phyloP scores from a whole-genome alignment of 2,113 vertebrate species.

The Semicossyphus pulcher region DNA sequence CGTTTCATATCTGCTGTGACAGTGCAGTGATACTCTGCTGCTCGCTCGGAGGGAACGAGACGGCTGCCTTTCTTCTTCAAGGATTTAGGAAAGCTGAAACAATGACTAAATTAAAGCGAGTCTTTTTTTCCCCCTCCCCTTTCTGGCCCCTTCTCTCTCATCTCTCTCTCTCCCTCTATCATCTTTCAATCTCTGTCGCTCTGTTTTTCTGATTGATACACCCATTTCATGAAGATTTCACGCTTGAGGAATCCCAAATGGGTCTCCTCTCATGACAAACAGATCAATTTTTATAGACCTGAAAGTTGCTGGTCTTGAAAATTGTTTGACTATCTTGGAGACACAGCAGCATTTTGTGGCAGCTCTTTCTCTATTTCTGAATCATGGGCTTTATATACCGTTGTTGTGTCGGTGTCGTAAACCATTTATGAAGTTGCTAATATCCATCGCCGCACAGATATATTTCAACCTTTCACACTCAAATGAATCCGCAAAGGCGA shows the following conservation, averaged over 20 bases:
- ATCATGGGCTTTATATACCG: slow-evolving; percentile 4
- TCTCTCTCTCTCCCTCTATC: slow-evolving; percentile 54
- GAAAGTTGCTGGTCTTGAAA: slow-evolving; percentile 87
- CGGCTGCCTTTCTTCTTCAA: slow-evolving; percentile 31
- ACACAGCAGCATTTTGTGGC: slow-evolving; percentile 51
- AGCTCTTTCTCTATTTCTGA: neutral
- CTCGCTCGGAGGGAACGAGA: neutral
- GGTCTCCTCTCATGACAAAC: slow-evolving; percentile 84
- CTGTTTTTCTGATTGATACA: slow-evolving; percentile 84
- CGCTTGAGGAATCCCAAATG: slow-evolving; percentile 81
- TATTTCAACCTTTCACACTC: slow-evolving; percentile 26
- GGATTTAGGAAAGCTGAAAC: slow-evolving; percentile 66
- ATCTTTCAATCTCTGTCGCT: slow-evolving; percentile 78
- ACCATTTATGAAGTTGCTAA: slow-evolving; percentile 51
- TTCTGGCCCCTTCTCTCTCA: slow-evolving; percentile 29
- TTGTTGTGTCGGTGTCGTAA: slow-evolving; percentile 40
- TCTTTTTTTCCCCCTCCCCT: slow-evolving; percentile 9
- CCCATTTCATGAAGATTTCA: slow-evolving; percentile 85
- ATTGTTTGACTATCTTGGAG: slow-evolving; percentile 83
- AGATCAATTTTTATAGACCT: slow-evolving; percentile 87
- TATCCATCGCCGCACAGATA: slow-evolving; percentile 1
- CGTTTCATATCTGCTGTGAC: slow-evolving; percentile 53
- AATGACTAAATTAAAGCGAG: slow-evolving; percentile 79
- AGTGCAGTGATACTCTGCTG: slow-evolving; percentile 8
- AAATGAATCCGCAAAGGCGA: slow-evolving; percentile 41